These are phyloP conservation scores for Dryas iulia DNA, from an alignment of 1,140 invertebrate genomes.

Conservation along the genomic window DNA sequence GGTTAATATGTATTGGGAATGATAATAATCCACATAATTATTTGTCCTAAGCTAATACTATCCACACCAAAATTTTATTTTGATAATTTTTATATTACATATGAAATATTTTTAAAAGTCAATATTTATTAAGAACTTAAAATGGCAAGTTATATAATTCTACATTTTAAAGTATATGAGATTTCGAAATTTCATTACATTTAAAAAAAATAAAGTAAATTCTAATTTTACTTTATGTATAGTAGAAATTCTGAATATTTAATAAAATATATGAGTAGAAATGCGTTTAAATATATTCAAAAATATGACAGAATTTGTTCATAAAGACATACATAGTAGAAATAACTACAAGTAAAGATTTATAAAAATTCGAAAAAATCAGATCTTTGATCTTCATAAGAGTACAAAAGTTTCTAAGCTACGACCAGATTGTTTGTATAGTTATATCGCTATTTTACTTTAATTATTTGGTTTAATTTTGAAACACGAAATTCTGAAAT, in stretches of 20 bases:
- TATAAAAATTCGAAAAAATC: conserved; percentile 8
- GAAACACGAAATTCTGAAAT: conserved; percentile 82
- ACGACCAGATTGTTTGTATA: conserved; percentile 17
- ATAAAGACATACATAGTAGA: not conserved
- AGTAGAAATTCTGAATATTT: not conserved
- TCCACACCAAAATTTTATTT: not conserved
- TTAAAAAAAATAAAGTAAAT: too few relatives aligned
- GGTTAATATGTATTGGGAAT: not conserved
- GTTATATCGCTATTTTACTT: conserved; percentile 10
- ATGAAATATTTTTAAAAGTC: not conserved
- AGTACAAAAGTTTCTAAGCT: conserved; percentile 22
- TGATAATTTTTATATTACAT: not conserved
- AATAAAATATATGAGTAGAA: not conserved
- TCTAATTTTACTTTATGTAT: too few relatives aligned
- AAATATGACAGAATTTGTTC: not conserved
- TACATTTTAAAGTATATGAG: not conserved
- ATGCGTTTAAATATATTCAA: not conserved
- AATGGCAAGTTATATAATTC: not conserved
- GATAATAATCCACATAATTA: not conserved
- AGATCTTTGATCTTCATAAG: conserved; percentile 10
- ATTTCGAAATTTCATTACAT: too few relatives aligned
- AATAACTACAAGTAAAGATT: not conserved
- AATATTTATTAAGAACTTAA: not conserved
- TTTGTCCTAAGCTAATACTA: not conserved
- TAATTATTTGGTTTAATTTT: conserved; percentile 80